Conservation (phyloP, 2,113 vertebrate genomes). For the Sylvilagus bachmani region DNA sequence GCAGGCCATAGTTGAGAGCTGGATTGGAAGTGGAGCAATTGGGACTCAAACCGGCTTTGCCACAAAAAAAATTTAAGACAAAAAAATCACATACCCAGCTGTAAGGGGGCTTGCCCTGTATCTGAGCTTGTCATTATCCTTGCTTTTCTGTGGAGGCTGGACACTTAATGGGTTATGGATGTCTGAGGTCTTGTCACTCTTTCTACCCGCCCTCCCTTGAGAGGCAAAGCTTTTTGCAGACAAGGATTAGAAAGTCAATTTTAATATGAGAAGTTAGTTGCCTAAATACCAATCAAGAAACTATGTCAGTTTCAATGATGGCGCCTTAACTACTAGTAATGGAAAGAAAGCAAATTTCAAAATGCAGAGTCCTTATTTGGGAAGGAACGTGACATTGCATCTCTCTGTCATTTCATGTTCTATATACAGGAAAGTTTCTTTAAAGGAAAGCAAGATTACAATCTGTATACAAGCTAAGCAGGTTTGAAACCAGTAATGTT, state of each 20-base stretch:
- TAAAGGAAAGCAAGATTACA: neutral
- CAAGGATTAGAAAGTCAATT: conserved; percentile 10
- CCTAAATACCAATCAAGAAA: neutral
- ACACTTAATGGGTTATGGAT: conserved; percentile 78
- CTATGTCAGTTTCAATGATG: neutral
- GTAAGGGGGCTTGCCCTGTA: neutral
- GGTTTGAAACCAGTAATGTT: neutral
- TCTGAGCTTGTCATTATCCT: neutral
- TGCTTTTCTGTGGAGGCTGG: conserved; percentile 67
- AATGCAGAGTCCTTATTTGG: neutral
- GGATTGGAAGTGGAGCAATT: no score
- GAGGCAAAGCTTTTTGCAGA: neutral
- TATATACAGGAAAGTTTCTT: neutral
- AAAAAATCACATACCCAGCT: neutral
- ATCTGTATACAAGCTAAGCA: neutral
- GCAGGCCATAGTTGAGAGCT: no score
- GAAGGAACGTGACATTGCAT: neutral
- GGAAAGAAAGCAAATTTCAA: conserved; percentile 29
- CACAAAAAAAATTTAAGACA: neutral
- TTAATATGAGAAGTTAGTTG: neutral
- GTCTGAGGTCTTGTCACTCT: neutral
- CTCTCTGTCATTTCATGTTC: neutral
- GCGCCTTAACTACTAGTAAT: neutral
- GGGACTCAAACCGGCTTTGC: no score
- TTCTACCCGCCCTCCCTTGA: neutral